Conservation (phyloP, 2,888 invertebrate species). For the Hydropsyche betteni region DNA sequence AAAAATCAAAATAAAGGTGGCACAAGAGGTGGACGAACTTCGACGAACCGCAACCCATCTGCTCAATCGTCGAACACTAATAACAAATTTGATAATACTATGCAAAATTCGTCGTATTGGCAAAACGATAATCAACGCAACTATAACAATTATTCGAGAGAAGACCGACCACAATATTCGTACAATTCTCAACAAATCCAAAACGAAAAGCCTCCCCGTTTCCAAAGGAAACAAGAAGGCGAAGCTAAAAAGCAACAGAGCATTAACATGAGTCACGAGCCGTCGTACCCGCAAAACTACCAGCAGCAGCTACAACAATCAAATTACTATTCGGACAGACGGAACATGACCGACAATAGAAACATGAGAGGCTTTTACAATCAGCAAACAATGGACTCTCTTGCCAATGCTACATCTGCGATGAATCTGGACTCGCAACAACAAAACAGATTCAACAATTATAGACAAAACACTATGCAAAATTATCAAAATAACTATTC, state of each 20-base stretch:
- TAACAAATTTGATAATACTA: constrained; percentile 56
- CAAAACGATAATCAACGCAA: constrained; percentile 44
- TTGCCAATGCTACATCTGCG: constrained; percentile 60
- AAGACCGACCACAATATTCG: constrained; percentile 50
- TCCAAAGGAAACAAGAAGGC: constrained; percentile 67
- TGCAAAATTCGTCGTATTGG: constrained; percentile 40
- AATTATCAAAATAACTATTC: constrained; percentile 50
- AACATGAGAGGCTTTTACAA: constrained; percentile 38
- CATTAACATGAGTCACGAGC: constrained; percentile 53
- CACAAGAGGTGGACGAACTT: constrained; percentile 43
- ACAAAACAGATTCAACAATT: constrained; percentile 44
- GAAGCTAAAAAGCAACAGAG: constrained; percentile 58
- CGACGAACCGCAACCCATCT: constrained; percentile 31
- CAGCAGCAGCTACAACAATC: constrained; percentile 47
- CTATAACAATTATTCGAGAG: constrained; percentile 51
- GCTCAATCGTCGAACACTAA: constrained; percentile 51
- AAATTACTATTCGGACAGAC: constrained; percentile 45
- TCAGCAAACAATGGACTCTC: constrained; percentile 58
- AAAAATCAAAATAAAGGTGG: constrained; percentile 56
- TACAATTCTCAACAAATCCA: constrained; percentile 53
- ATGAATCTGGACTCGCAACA: constrained; percentile 58
- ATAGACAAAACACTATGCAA: constrained; percentile 43
- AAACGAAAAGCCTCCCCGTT: constrained; percentile 69
- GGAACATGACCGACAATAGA: constrained; percentile 46
- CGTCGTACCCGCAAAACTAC: constrained; percentile 52